Evolutionary conservation across 2,113 vertebrate species (phyloP), one percentile per base, ranked within the genome.

Genomic region (Rhinichthys klamathensis): DNA sequence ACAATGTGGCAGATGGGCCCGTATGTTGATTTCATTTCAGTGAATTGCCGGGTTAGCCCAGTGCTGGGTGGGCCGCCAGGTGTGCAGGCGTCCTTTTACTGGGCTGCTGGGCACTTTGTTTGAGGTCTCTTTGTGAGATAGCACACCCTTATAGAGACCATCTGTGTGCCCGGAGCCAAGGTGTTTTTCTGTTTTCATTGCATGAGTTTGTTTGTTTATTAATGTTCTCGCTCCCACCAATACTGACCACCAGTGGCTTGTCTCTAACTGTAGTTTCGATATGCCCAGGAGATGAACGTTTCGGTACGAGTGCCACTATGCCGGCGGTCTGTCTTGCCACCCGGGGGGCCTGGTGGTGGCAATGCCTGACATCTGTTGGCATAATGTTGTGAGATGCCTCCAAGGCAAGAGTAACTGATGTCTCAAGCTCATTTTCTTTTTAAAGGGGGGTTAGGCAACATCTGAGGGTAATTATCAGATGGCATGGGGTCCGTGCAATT

Each of bases 341-440:
- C 85, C 60, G 58, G 56, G 56, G 86, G 67, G 78, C 54, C 74
- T 85, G 83, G 84, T 88, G 87, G 87, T 88, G 81, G 85, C 79
- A 75, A n/a, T 83, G 83, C 85, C 83, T 87, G 88, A 86, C 90
- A 91, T 89, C 89, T 91, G 89, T 91, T 91, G 85, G 88, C 85
- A 91, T 91, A 87, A 89, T 89, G 82, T 88, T 88, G 87, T 83
- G 72, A 84, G 74, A 56, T 86, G 87, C 88, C 85, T 89, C 84
- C 46, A 77, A 91, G 88, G 86, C 89, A 87, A 83, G 87, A 87
- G 80, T 85, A 90, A 90, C 85, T 84, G 86, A 88, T 90, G 81
- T 88, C 88, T 85, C 87, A 85, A 85, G 82, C 84, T 84, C 85
- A 51, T 84, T 88, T 88, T 76, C 54, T 60, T 58, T 84, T 86